Conservation (phyloP, 1,140 invertebrate species). For the Phortica variegata region DNA sequence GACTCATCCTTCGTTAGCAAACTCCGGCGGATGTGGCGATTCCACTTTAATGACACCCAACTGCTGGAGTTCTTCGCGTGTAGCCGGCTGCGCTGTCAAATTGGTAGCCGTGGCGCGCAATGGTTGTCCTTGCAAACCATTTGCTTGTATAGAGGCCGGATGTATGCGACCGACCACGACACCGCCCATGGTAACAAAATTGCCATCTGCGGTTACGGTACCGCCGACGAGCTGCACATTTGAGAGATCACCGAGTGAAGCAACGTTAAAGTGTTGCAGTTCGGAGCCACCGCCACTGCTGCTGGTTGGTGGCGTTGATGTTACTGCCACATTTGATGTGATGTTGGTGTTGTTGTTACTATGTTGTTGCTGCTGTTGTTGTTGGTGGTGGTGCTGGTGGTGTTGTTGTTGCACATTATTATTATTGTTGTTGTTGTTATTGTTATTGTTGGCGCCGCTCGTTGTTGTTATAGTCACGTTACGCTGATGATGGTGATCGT, state of each 20-base stretch:
- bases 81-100: constrained; percentile 12
- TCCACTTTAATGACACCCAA: constrained; percentile 51
- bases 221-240: constrained; percentile 44
- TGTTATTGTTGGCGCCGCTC: constrained; percentile 28
- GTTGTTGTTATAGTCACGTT: constrained; percentile 37
- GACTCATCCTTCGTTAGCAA: constrained; percentile 49
- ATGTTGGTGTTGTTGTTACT: constrained; percentile 18
- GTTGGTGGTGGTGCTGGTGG: constrained; percentile 29
- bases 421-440: constrained; percentile 32
- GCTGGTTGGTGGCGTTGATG: constrained; percentile 2
- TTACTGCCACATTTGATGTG: constrained; percentile 13
- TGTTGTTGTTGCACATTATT: constrained; percentile 23
- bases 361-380: constrained; percentile 27
- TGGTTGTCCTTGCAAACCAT: background rate
- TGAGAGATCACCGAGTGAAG: constrained; percentile 42
- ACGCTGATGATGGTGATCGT: constrained; percentile 33
- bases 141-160: constrained; percentile 15
- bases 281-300: constrained; percentile 9
- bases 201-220: constrained; percentile 46
- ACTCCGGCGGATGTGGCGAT: constrained; percentile 21
- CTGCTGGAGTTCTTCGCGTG: constrained; percentile 42
- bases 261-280: constrained; percentile 48
- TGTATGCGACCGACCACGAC: constrained; percentile 50
- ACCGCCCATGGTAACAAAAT: constrained; percentile 52
- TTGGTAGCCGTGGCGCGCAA: constrained; percentile 12